Conservation (phyloP, 2,797 vertebrate genomes). For the Pseudotriccus pelzelni region DNA sequence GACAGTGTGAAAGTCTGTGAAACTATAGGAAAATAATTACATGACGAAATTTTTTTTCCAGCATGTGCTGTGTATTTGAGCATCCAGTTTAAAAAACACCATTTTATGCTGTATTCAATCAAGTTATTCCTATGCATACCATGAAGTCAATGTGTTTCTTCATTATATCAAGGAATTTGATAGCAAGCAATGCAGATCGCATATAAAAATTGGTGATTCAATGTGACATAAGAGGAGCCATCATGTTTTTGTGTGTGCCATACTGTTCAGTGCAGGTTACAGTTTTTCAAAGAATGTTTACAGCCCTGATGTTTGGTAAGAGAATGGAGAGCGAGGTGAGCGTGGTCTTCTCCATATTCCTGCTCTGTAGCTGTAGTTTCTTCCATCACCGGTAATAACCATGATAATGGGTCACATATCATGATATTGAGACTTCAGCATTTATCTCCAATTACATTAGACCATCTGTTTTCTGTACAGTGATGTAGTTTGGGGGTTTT, state of each 20-base stretch:
- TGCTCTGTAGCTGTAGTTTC: not conserved
- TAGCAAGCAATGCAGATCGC: not conserved
- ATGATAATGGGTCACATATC: not conserved
- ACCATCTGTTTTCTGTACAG: not conserved
- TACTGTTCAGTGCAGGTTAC: not conserved
- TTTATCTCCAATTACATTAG: not conserved
- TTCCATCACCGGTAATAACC: not conserved
- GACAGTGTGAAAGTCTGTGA: not conserved
- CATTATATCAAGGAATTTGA: not conserved
- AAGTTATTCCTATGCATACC: not conserved
- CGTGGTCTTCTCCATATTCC: not conserved
- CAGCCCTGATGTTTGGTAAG: not conserved
- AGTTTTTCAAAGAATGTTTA: not conserved
- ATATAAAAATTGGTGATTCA: not conserved
- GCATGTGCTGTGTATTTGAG: not conserved
- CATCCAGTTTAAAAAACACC: not conserved
- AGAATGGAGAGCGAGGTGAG: not conserved
- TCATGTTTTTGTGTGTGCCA: not conserved
- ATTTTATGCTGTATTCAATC: not conserved
- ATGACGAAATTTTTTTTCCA: not conserved
- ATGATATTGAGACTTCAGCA: not conserved
- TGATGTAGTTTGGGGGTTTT: not conserved
- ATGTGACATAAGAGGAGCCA: not conserved
- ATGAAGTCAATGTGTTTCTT: not conserved
- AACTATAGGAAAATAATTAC: not conserved